Conservation (phyloP, 2,113 vertebrate species). For the Silurus meridionalis region DNA sequence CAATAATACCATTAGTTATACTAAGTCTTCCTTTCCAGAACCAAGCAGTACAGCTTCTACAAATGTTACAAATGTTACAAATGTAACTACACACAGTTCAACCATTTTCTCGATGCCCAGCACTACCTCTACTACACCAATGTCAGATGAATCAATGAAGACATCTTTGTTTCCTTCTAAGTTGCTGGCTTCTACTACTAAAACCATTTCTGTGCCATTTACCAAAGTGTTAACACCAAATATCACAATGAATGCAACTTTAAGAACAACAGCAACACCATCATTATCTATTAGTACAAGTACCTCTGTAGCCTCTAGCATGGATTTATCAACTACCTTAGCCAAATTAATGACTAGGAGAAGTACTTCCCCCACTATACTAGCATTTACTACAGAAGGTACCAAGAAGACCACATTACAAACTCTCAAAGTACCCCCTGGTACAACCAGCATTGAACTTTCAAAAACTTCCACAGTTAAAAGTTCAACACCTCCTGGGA, state of each 20-base stretch:
- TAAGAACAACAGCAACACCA: slow-evolving; percentile 23
- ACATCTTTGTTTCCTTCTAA: slow-evolving; percentile 47
- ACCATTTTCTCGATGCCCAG: slow-evolving; percentile 16
- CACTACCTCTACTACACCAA: slow-evolving; percentile 51
- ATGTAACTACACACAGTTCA: slow-evolving; percentile 17
- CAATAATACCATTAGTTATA: slow-evolving; percentile 8
- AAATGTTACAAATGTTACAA: slow-evolving; percentile 23
- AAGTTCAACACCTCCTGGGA: slow-evolving; percentile 46
- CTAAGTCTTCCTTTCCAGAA: neutral
- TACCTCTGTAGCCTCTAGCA: slow-evolving; percentile 8
- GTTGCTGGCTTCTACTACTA: slow-evolving; percentile 30
- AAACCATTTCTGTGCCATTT: slow-evolving; percentile 32
- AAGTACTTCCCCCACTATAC: slow-evolving; percentile 40
- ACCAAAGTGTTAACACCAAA: slow-evolving; percentile 9
- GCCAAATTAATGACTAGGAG: slow-evolving; percentile 26
- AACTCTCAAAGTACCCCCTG: slow-evolving; percentile 19
- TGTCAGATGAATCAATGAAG: slow-evolving; percentile 45
- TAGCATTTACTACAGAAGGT: slow-evolving; percentile 26
- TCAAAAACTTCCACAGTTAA: slow-evolving; percentile 43
- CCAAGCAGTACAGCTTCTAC: slow-evolving; percentile 24
- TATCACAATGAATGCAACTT: slow-evolving; percentile 51
- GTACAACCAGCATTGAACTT: slow-evolving; percentile 46
- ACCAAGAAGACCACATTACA: slow-evolving; percentile 54
- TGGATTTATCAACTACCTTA: slow-evolving; percentile 36
- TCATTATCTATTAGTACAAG: slow-evolving; percentile 44